These are phyloP conservation scores for Rhagonycha fulva DNA, from an alignment of 2,888 invertebrate species.

Conservation along the genomic window DNA sequence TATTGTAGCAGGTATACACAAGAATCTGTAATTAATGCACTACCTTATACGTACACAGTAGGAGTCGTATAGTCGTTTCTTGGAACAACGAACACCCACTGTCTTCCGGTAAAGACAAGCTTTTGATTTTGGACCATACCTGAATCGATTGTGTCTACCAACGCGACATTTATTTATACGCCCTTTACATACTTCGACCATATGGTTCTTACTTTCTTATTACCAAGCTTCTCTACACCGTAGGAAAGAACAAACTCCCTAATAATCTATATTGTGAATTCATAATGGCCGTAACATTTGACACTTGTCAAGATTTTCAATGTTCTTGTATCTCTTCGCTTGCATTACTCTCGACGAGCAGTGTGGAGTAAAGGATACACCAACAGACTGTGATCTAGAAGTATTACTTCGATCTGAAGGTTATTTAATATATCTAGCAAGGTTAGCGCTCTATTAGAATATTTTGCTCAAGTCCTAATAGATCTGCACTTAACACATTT, in stretches of 20 bases:
- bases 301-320: no score
- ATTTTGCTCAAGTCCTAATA: no score
- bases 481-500: no score
- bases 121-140: constrained; percentile 27
- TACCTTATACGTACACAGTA: constrained; percentile 24
- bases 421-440: no score
- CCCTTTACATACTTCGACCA: constrained; percentile 14
- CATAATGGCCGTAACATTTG: not conserved
- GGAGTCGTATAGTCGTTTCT: constrained; percentile 28
- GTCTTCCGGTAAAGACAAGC: constrained; percentile 41
- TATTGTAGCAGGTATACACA: constrained; percentile 15
- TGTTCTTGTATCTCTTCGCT: no score
- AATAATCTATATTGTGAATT: not conserved
- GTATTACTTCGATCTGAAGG: no score
- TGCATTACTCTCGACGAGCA: no score
- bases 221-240: not conserved
- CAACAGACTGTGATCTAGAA: no score
- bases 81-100: constrained; percentile 41
- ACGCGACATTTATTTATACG: constrained; percentile 13
- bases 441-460: no score
- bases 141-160: constrained; percentile 24
- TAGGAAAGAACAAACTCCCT: not conserved
- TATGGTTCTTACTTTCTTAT: not conserved
- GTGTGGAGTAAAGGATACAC: no score
- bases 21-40: constrained; percentile 24